Conservation (phyloP, 2,797 vertebrate species). For the Lycodopsis pacificus region DNA sequence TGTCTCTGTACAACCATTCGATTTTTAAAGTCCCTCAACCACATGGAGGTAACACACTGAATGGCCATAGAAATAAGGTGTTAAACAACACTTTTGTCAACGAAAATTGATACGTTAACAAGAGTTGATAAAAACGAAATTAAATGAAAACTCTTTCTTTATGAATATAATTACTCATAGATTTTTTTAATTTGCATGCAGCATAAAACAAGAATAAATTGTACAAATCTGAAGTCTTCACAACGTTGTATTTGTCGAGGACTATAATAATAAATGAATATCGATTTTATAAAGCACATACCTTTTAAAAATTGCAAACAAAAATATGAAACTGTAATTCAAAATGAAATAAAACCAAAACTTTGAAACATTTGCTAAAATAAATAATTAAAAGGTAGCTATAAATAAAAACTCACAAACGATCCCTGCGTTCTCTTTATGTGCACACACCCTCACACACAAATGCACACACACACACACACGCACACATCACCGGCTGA, state of each 20-base stretch:
- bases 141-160: not conserved
- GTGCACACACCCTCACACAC: not conserved
- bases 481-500: conserved; percentile 22
- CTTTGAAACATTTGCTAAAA: not conserved
- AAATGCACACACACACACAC: not conserved
- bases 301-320: not conserved
- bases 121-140: not conserved
- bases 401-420: conserved; percentile 6
- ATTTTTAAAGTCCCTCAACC: no score
- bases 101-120: not conserved
- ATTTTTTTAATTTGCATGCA: not conserved
- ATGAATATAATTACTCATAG: not conserved
- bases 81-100: not conserved
- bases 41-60: no score
- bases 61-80: no score
- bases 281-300: not conserved
- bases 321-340: not conserved
- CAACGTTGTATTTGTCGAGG: not conserved
- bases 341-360: not conserved
- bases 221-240: not conserved
- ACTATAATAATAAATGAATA: not conserved
- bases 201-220: not conserved
- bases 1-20: not conserved
- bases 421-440: not conserved
- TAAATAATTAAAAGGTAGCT: not conserved